These are phyloP conservation scores for Perca fluviatilis DNA, from an alignment of 2,113 vertebrate species.

Conservation along the genomic window DNA sequence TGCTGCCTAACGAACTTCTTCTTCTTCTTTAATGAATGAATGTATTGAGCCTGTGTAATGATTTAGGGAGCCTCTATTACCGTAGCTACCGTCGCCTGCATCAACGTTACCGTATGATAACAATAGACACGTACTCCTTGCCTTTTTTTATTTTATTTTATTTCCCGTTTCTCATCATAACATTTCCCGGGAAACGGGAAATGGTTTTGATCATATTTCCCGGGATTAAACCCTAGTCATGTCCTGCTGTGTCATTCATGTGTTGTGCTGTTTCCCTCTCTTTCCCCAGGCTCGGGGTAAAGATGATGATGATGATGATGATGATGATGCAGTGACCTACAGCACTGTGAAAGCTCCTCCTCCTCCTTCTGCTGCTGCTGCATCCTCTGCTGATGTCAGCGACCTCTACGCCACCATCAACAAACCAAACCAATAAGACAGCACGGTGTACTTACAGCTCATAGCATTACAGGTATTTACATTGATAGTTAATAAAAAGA, in stretches of 20 bases:
- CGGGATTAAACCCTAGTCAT: too few relatives aligned
- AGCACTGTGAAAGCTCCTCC: constrained; percentile 14
- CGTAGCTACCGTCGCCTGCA: too few relatives aligned
- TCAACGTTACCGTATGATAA: too few relatives aligned
- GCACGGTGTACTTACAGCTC: background rate
- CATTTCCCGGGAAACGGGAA: too few relatives aligned
- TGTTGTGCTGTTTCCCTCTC: background rate
- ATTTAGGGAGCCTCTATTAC: too few relatives aligned
- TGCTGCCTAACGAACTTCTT: too few relatives aligned
- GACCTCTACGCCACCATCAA: constrained; percentile 12
- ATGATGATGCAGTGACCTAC: constrained; percentile 33
- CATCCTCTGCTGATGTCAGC: constrained; percentile 14
- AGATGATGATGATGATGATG: background rate
- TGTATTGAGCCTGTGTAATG: too few relatives aligned
- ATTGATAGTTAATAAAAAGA: background rate
- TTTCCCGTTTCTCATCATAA: too few relatives aligned
- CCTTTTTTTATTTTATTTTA: too few relatives aligned
- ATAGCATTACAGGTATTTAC: background rate
- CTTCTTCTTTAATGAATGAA: too few relatives aligned
- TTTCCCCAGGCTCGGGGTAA: background rate
- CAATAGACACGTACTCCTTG: too few relatives aligned
- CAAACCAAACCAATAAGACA: background rate
- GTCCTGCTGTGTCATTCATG: background rate
- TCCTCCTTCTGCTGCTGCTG: background rate
- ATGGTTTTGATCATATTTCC: too few relatives aligned